A percentile compares a stretch with the other conserved stretches of the same genome.
Evolutionary conservation across 2,888 invertebrate species (phyloP).

Genomic region (Pollenia amentaria): DNA sequence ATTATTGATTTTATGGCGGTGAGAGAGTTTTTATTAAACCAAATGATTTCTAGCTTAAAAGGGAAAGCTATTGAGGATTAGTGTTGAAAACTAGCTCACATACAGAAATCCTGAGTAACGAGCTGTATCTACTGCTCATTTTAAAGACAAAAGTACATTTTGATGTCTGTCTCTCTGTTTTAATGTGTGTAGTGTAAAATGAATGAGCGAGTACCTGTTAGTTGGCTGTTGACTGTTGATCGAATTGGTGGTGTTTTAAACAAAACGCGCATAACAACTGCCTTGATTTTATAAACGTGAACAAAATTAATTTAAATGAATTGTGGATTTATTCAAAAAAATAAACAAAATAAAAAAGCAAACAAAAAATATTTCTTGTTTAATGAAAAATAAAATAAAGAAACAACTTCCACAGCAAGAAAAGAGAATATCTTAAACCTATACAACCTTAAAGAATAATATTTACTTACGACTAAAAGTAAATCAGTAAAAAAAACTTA

Average conservation of each 20-base stretch:
- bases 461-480: conserved; percentile 40
- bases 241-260: conserved; percentile 71
- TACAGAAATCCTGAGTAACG: conserved; percentile 44
- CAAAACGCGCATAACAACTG: conserved; percentile 28
- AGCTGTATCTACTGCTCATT: conserved; percentile 27
- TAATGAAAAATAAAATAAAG: conserved; percentile 33
- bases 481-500: conserved; percentile 45
- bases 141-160: conserved; percentile 40
- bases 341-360: conserved; percentile 36
- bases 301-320: conserved; percentile 40
- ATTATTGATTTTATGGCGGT: not conserved
- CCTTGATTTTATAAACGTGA: conserved; percentile 33
- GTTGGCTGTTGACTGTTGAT: conserved; percentile 75
- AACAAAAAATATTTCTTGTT: conserved; percentile 54
- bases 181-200: conserved; percentile 23
- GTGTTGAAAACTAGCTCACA: conserved; percentile 34
- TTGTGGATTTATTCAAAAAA: conserved; percentile 38
- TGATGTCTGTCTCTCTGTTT: conserved; percentile 23
- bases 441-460: conserved; percentile 61
- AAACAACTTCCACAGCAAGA: conserved; percentile 49
- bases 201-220: conserved; percentile 67
- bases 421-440: conserved; percentile 57
- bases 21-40: not conserved
- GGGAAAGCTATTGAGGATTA: conserved; percentile 38
- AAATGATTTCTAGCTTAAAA: conserved; percentile 26